phyloP scores from a whole-genome alignment of 1,140 invertebrate genomes.

The Glossosoma conforme region DNA sequence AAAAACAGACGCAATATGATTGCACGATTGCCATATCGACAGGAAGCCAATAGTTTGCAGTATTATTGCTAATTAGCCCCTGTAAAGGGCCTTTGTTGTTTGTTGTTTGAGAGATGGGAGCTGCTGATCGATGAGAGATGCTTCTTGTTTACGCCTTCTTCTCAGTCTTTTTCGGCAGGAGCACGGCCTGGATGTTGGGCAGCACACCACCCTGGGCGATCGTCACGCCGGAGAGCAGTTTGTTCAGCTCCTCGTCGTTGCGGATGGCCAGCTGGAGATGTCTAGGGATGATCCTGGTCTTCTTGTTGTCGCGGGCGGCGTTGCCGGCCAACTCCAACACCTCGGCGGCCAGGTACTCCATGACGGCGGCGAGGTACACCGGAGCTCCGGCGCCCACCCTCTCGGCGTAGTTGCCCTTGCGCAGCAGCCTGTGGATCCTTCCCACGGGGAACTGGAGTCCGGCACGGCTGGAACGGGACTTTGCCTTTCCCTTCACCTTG shows the following conservation, averaged over 20 bases:
- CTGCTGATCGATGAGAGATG: too few relatives aligned
- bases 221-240: slow-evolving; percentile 62
- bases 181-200: slow-evolving; percentile 67
- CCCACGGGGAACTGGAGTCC: slow-evolving; percentile 70
- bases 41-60: too few relatives aligned
- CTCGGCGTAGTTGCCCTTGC: slow-evolving; percentile 65
- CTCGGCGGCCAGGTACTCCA: slow-evolving; percentile 64
- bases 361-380: slow-evolving; percentile 63
- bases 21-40: too few relatives aligned
- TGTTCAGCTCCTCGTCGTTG: slow-evolving; percentile 71
- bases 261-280: slow-evolving; percentile 66
- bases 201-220: slow-evolving; percentile 74
- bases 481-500: slow-evolving; percentile 59
- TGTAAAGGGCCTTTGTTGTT: too few relatives aligned
- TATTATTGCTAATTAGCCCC: too few relatives aligned
- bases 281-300: slow-evolving; percentile 60
- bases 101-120: too few relatives aligned
- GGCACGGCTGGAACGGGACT: slow-evolving; percentile 57
- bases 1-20: too few relatives aligned
- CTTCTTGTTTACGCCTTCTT: slow-evolving; percentile 34
- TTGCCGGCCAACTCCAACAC: slow-evolving; percentile 74
- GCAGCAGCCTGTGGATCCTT: slow-evolving; percentile 63
- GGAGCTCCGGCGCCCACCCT: slow-evolving; percentile 63
- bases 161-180: slow-evolving; percentile 49
- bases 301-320: slow-evolving; percentile 55